A percentile compares a stretch with the other conserved stretches of the same genome.
These are phyloP conservation scores for Strongylocentrotus purpuratus DNA, from an alignment of 35 echinoderm and acorn worm species.

Conservation along the genomic window DNA sequence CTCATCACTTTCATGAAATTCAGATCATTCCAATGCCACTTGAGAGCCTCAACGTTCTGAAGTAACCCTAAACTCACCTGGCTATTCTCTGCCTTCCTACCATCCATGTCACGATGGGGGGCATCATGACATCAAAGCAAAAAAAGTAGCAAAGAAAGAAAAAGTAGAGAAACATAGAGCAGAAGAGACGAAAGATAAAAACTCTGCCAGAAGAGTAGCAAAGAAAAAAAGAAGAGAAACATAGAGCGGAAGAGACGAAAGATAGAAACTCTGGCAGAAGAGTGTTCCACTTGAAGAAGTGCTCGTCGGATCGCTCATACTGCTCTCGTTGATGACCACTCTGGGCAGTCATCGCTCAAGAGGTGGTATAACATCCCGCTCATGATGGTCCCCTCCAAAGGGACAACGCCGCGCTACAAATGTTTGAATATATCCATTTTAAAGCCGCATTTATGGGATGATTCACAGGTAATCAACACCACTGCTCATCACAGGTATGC, in stretches of 20 bases:
- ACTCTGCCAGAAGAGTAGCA: background rate
- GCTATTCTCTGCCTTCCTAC: background rate
- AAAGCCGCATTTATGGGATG: conserved; percentile 28
- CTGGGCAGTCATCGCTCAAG: background rate
- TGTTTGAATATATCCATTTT: conserved; percentile 40
- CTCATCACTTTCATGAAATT: background rate
- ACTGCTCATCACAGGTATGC: conserved; percentile 2
- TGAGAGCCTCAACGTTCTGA: background rate
- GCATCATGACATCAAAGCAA: background rate
- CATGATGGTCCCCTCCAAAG: background rate
- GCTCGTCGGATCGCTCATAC: background rate
- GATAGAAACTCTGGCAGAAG: background rate
- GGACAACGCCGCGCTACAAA: background rate
- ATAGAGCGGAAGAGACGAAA: background rate
- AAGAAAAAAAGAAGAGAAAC: background rate
- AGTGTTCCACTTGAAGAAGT: background rate
- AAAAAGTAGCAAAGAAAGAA: background rate
- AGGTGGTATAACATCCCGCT: background rate
- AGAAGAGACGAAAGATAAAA: background rate
- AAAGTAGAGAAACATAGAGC: background rate
- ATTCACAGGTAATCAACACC: conserved; percentile 38
- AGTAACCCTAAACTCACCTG: background rate
- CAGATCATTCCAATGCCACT: background rate
- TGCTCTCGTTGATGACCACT: background rate
- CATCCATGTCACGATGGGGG: background rate